Base-by-base conservation (phyloP, 2,888 invertebrate species). In the Aphidius colemani region DNA sequence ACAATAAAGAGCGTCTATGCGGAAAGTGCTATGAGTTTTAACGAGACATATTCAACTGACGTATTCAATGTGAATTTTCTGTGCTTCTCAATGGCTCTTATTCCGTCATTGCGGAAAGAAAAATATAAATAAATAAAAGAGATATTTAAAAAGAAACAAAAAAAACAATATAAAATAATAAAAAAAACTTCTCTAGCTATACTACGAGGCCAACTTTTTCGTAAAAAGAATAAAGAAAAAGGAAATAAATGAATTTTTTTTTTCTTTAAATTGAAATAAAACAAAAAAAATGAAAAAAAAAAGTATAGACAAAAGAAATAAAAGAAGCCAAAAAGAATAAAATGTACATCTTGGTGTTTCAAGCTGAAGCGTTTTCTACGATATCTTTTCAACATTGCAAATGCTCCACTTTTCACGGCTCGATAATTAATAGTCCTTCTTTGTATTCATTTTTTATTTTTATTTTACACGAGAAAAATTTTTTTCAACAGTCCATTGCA, bases 1-100 rank as follows among this genome's bases (percentile, higher is more conserved):
- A 67, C 70, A 72, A 74, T 76, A 72, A 76, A 77, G 72, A 67
- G 66, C 64, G 61, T 67, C 66, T 61, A 61, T 50, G 50, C 56
- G 61, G 55, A 48, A 59, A 61, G 41, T 30, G 58, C 63, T 61
- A 40, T 18, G 67, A 62, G 65, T 65, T 67, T 69, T 68, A 69
- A 72, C 69, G 64, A 68, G 66, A 43, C 66, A 51, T 62, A 63
- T 63, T 68, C 63, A 63, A 69, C 65, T 59, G 57, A 68, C 67
- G 55, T 30, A 70, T 69, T 63, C 65, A 51, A 62, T 60, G 59
- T 51, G 45, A 51, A 53, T 50, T 45, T 13, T 10, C 11, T 41
- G 56, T 45, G 30, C 56, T 56, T 30, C 55, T 43, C 40, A 7
- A 40, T 9, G 39, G 40, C 45, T n/a, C 45, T 55, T 30, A 50